These are phyloP conservation scores for Harpagus bidentatus DNA, from an alignment of 2,113 vertebrate genomes.

Conservation along the genomic window DNA sequence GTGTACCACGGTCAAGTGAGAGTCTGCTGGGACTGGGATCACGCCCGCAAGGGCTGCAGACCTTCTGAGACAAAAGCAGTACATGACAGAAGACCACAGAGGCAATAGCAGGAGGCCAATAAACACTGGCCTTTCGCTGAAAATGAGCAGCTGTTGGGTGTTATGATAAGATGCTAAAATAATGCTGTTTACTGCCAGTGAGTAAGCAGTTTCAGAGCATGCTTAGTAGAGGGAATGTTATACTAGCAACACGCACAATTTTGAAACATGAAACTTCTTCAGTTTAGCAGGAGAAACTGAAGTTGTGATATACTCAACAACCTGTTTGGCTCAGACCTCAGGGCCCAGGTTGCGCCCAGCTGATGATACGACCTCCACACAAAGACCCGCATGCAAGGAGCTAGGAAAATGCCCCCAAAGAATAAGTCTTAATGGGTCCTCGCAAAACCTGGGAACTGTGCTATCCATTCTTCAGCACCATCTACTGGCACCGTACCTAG, in stretches of 20 bases:
- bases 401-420: background rate
- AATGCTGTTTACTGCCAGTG: background rate
- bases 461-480: constrained; percentile 55
- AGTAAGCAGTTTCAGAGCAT: background rate
- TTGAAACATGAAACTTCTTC: background rate
- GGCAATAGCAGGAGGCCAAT: background rate
- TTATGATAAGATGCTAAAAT: background rate
- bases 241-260: background rate
- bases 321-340: background rate
- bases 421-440: background rate
- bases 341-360: fast-evolving
- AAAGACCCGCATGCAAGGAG: fast-evolving
- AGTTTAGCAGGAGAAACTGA: background rate
- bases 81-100: background rate
- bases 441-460: background rate
- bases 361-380: fast-evolving
- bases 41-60: background rate
- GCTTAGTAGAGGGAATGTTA: background rate
- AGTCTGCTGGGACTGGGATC: background rate
- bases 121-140: background rate
- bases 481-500: background rate
- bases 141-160: background rate
- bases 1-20: background rate
- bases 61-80: background rate
- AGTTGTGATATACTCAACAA: background rate